These are phyloP conservation scores for Halotydeus destructor DNA, from an alignment of 1,140 invertebrate species.

Conservation along the genomic window DNA sequence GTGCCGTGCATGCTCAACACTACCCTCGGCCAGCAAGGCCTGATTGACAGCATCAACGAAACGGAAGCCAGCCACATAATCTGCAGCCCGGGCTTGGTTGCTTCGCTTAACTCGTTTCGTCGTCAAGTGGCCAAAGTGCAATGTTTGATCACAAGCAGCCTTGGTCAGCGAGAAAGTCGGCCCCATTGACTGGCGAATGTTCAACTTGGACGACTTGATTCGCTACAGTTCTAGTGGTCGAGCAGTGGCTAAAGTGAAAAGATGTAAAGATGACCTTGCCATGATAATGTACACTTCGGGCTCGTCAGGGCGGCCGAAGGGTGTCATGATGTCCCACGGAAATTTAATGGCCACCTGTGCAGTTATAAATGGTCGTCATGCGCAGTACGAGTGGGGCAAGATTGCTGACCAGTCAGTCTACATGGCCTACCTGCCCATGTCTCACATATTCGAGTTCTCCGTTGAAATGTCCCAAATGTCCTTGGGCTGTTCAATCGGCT, in stretches of 20 bases:
- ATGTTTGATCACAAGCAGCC: too few relatives aligned
- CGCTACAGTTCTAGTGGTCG: too few relatives aligned
- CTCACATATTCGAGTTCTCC: conserved; percentile 16
- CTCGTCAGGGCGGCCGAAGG: background rate
- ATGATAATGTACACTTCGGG: background rate
- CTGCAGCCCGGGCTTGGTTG: conserved; percentile 18
- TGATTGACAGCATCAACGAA: conserved; percentile 83
- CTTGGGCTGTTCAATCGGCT: conserved; percentile 68
- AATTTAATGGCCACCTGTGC: background rate
- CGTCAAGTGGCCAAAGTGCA: too few relatives aligned
- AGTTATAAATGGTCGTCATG: too few relatives aligned
- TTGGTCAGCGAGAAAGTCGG: too few relatives aligned
- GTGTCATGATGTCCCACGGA: background rate
- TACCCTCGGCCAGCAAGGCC: conserved; percentile 81
- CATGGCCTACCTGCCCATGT: conserved; percentile 77
- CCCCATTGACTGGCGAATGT: too few relatives aligned
- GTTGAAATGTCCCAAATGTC: conserved; percentile 33
- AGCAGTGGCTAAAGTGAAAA: too few relatives aligned
- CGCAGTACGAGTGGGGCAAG: conserved; percentile 21
- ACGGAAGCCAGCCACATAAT: conserved; percentile 55
- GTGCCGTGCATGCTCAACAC: conserved; percentile 84
- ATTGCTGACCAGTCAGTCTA: conserved; percentile 64
- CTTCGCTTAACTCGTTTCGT: too few relatives aligned
- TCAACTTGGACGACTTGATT: too few relatives aligned
- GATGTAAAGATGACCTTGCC: background rate